Evolutionary conservation across 2,797 vertebrate genomes (phyloP).

Genomic region (Peromyscus attwateri): DNA sequence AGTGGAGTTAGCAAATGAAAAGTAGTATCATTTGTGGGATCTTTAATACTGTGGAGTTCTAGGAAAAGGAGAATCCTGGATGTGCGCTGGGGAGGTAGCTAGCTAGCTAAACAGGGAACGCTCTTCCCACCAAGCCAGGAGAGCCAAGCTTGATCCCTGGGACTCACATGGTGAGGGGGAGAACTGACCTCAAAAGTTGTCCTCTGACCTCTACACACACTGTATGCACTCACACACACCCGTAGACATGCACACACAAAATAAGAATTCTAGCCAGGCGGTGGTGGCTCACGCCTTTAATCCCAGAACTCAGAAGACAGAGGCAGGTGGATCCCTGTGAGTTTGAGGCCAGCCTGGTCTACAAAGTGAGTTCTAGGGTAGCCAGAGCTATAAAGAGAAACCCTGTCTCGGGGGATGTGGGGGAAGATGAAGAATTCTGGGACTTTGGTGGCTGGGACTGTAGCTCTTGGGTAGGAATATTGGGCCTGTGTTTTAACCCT

Average conservation of each 20-base stretch:
- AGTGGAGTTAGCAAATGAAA: not conserved
- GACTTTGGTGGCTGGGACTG: not conserved
- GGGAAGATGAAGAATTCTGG: not conserved
- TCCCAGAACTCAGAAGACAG: not conserved
- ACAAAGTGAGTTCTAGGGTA: not conserved
- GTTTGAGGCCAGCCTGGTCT: not conserved
- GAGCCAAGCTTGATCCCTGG: not conserved
- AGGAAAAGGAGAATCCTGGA: not conserved
- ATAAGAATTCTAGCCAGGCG: not conserved
- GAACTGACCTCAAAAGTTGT: not conserved
- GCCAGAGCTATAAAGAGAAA: not conserved
- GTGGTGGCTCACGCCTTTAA: not conserved
- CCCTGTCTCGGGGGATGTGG: fast-evolving
- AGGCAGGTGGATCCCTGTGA: not conserved
- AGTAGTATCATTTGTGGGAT: not conserved
- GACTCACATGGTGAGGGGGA: not conserved
- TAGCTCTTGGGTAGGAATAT: not conserved
- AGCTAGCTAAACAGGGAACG: not conserved
- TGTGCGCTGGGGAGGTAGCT: not conserved
- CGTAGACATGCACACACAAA: not conserved
- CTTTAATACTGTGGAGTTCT: not conserved
- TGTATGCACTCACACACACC: no score
- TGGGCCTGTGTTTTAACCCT: not conserved
- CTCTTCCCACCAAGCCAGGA: not conserved
- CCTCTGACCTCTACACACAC: not conserved